These are phyloP conservation scores for Sebastes fasciatus DNA, from an alignment of 2,113 vertebrate genomes.

Conservation along the genomic window DNA sequence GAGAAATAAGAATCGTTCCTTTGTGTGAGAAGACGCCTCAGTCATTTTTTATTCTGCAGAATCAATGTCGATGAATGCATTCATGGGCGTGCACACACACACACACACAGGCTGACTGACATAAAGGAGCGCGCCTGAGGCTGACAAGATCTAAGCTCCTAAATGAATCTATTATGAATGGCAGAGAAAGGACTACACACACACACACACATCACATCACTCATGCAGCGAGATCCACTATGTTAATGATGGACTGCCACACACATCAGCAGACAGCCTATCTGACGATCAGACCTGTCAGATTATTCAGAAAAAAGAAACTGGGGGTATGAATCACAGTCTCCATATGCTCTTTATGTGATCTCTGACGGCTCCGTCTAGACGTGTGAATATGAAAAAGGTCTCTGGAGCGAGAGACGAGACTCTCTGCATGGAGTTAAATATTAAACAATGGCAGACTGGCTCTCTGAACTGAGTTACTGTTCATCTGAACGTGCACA, in stretches of 20 bases:
- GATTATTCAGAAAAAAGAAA: conserved; percentile 28
- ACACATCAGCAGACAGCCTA: conserved; percentile 18
- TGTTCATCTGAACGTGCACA: neutral
- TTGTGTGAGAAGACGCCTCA: conserved; percentile 36
- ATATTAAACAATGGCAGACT: conserved; percentile 42
- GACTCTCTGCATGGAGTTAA: conserved; percentile 18
- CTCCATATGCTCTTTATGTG: conserved; percentile 27
- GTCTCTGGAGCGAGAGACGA: conserved; percentile 16
- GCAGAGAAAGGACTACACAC: conserved; percentile 33
- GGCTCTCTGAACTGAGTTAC: conserved; percentile 8
- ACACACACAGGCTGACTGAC: conserved; percentile 14
- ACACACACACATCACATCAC: neutral
- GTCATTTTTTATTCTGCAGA: conserved; percentile 49
- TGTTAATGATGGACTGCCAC: conserved; percentile 50
- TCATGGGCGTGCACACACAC: conserved; percentile 5
- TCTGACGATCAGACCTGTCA: conserved; percentile 56
- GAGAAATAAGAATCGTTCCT: conserved; percentile 35
- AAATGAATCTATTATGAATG: conserved; percentile 71
- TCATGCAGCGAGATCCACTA: conserved; percentile 40
- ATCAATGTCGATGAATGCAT: conserved; percentile 36
- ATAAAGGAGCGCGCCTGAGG: conserved; percentile 42
- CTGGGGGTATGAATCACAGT: conserved; percentile 8
- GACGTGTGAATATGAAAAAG: conserved; percentile 38
- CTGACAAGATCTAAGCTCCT: conserved; percentile 63
- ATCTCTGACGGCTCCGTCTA: conserved; percentile 39